phyloP scores from a whole-genome alignment of 1,140 invertebrate genomes.

The Mya arenaria region DNA sequence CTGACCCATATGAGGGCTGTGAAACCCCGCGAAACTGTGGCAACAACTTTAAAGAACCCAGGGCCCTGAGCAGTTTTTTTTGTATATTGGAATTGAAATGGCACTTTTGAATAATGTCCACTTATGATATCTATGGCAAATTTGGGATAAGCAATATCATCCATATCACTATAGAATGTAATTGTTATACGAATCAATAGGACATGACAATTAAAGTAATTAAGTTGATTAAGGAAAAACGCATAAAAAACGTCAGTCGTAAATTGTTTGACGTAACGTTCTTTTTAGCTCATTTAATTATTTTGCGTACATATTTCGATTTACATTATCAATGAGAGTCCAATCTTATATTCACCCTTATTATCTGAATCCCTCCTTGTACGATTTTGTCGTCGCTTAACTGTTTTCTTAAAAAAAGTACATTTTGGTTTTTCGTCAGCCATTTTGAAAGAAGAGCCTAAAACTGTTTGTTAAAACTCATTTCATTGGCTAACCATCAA shows the following conservation, averaged over 20 bases:
- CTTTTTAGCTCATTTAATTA: not conserved
- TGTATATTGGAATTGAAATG: no score
- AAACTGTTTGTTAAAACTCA: not conserved
- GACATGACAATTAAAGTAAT: no score
- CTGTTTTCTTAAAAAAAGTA: slow-evolving; percentile 64
- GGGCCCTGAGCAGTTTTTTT: no score
- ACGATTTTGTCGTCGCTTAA: slow-evolving; percentile 43
- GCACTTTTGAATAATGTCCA: no score
- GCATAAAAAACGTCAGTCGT: not conserved
- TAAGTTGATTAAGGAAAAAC: not conserved
- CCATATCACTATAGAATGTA: no score
- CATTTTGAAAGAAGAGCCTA: slow-evolving; percentile 54
- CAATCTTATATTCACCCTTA: slow-evolving; percentile 8
- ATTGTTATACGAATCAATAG: no score
- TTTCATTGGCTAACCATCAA: slow-evolving; percentile 45
- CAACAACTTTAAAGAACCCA: no score
- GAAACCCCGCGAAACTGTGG: no score
- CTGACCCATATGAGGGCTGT: no score
- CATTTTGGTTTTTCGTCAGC: slow-evolving; percentile 50
- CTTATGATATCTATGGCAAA: no score
- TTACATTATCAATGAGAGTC: not conserved
- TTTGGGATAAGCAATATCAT: no score
- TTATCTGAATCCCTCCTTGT: slow-evolving; percentile 27
- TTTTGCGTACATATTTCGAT: not conserved
- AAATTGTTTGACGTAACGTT: not conserved